A percentile compares a stretch with the other conserved stretches of the same genome.
Conservation (phyloP, 2,888 invertebrate species). For the Lissocephala sabroskyi region DNA sequence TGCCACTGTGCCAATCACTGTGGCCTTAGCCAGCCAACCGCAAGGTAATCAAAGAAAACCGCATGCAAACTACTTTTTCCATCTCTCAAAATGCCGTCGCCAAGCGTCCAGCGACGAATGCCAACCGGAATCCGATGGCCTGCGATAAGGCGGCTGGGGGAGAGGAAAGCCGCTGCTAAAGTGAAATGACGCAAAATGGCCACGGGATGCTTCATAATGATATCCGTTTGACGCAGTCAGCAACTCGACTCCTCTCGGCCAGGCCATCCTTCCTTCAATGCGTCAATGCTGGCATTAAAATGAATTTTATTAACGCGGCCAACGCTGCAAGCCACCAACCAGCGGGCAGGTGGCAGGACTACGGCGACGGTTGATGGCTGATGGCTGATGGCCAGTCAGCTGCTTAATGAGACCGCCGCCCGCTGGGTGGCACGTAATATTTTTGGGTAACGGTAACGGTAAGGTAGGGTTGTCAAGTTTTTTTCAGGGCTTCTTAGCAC, state of each 20-base stretch:
- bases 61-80: constrained; percentile 5
- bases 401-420: background rate
- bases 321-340: no score
- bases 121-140: background rate
- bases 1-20: constrained; percentile 1
- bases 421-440: no score
- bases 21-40: background rate
- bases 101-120: background rate
- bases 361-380: no score
- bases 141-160: background rate
- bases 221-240: constrained; percentile 25
- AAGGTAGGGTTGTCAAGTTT: background rate
- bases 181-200: constrained; percentile 14
- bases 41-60: constrained; percentile 8
- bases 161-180: background rate
- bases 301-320: constrained; percentile 5
- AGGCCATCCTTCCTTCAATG: background rate
- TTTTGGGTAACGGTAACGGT: no score
- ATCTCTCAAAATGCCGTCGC: no score
- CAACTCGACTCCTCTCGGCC: constrained; percentile 3
- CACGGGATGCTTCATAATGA: constrained; percentile 30
- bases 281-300: constrained; percentile 2
- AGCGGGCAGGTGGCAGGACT: no score
- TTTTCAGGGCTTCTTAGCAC: background rate
- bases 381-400: background rate